Evolutionary conservation across 2,797 vertebrate genomes (phyloP).

Genomic region (Sebastes glaucus): DNA sequence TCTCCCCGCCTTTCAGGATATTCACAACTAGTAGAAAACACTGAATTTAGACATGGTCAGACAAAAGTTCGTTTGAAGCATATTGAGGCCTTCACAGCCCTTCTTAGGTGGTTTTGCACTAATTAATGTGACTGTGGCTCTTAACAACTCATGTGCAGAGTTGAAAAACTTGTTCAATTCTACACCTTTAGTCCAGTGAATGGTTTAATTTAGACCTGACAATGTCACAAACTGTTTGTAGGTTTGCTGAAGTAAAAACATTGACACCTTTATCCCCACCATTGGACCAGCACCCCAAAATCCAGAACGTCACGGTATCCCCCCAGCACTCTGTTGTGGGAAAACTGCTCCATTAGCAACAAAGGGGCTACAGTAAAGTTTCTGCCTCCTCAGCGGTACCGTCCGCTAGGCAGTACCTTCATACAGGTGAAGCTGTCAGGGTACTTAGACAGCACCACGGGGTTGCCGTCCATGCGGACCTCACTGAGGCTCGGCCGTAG

Average conservation of each 20-base stretch:
- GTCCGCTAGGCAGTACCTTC: conserved; percentile 89
- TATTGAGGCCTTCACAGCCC: neutral
- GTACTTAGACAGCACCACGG: conserved; percentile 90
- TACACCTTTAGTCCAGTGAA: conserved; percentile 26
- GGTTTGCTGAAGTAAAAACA: conserved; percentile 48
- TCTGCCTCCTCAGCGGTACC: conserved; percentile 86
- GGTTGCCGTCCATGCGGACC: conserved; percentile 94
- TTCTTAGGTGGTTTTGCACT: neutral
- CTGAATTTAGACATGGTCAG: neutral
- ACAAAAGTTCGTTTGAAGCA: conserved; percentile 15
- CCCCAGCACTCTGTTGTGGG: conserved; percentile 29
- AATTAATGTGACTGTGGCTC: neutral
- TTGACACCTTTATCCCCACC: conserved; percentile 20
- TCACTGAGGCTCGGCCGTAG: conserved; percentile 89
- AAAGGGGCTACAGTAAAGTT: conserved; percentile 28
- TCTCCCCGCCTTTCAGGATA: neutral
- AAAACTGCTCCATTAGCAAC: conserved; percentile 27
- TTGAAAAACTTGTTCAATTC: neutral
- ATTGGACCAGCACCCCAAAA: conserved; percentile 43
- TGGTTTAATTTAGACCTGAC: conserved; percentile 58
- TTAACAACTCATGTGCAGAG: neutral
- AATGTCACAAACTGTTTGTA: conserved; percentile 44
- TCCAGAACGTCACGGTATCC: conserved; percentile 33
- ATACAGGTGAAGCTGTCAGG: conserved; percentile 95
- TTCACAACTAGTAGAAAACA: neutral